A percentile compares a stretch with the other conserved stretches of the same genome.
phyloP scores from a whole-genome alignment of 2,113 vertebrate genomes.

The Spizaetus ornatus region DNA sequence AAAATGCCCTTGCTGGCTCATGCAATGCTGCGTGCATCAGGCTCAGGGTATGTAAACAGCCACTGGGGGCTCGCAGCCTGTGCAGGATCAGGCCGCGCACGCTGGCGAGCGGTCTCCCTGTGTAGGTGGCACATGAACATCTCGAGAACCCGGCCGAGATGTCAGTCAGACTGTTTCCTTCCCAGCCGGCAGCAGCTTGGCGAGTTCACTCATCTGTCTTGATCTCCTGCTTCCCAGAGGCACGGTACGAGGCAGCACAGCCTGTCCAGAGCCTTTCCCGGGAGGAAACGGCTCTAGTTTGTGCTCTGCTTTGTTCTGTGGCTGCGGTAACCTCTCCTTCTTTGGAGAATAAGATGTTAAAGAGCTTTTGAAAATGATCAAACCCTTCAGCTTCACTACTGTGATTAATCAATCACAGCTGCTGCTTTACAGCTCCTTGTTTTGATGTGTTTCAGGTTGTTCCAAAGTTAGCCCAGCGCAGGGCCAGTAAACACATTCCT shows the following conservation, averaged over 20 bases:
- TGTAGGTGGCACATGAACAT: neutral
- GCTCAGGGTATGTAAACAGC: neutral
- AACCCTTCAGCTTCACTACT: slow-evolving; percentile 46
- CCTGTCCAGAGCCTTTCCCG: neutral
- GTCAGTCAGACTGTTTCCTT: neutral
- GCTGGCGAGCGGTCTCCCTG: fast-evolving
- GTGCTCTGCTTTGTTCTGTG: neutral
- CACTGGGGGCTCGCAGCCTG: neutral
- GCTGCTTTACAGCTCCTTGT: slow-evolving; percentile 37
- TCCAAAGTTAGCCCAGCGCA: slow-evolving; percentile 17
- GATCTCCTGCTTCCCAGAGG: neutral
- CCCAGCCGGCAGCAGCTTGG: neutral
- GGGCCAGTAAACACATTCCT: slow-evolving; percentile 8
- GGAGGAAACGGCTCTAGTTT: neutral
- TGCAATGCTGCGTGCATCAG: neutral
- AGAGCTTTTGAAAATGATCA: slow-evolving; percentile 49
- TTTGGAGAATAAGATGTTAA: slow-evolving; percentile 37
- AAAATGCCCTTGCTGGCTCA: neutral
- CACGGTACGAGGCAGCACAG: fast-evolving
- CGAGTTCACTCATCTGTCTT: neutral
- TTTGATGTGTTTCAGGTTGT: slow-evolving; percentile 27
- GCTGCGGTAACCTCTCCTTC: neutral
- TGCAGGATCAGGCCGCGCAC: fast-evolving
- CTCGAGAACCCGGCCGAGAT: fast-evolving
- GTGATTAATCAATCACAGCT: slow-evolving; percentile 62